Base-by-base conservation (phyloP, 2,888 invertebrate genomes). In the Pristionchus japonicus region DNA sequence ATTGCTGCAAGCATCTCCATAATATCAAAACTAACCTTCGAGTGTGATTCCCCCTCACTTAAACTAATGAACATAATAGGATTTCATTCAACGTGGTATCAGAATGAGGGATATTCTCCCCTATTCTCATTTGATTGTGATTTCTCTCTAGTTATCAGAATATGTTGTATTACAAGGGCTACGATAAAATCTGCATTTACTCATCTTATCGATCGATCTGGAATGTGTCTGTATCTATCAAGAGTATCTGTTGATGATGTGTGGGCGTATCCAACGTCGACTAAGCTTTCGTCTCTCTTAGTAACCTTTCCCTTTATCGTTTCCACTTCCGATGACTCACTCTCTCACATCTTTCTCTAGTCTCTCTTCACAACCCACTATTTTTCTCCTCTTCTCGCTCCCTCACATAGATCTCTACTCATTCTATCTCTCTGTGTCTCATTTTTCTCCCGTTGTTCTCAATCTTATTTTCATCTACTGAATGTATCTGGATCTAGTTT, bases 21-120 rank as follows among this genome's bases (percentile, higher is more conserved):
- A 74, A 74, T 74, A 74, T 74, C 74, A 74, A 67, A 74, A n/a
- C 74, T 74, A 40, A 74, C n/a, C n/a, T 23, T 74, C 74, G 74
- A 74, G 74, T 74, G 74, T 74, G 74, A 40, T 74, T 74, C 40
- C 37, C 23, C 20, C 34, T 74, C 74, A 74, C 74, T 74, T 74
- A 74, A 34, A 70, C 74, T 74, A 74, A 74, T 23, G 20, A 67
- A 27, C 43, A 74, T 74, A 74, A 74, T 74, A 74, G 74, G 37
- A 74, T 40, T 40, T 74, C 40, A 34, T 74, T 40, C 74, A 74
- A 74, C 74, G 74, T 40, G 74, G 74, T 74, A 74, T 74, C 23
- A 40, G 40, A 40, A 40, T 40, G 6, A 40, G 74, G 40, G 74
- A 40, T 40, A 11, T 74, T 74, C 7, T 43, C 74, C 74, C n/a